These are phyloP conservation scores for Danaus chrysippus DNA, from an alignment of 2,888 invertebrate genomes.

Conservation along the genomic window DNA sequence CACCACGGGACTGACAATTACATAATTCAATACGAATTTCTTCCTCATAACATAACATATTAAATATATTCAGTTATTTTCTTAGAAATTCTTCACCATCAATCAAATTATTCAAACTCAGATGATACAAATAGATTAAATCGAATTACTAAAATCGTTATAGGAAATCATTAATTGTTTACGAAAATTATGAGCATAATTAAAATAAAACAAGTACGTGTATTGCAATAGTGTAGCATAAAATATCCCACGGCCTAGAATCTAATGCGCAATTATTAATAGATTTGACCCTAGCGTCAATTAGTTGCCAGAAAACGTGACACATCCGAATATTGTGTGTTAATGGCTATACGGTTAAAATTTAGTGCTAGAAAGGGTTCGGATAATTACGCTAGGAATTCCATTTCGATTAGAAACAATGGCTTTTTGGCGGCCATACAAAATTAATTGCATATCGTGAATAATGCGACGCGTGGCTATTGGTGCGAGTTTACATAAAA, in stretches of 20 bases:
- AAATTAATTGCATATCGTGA: conserved; percentile 35
- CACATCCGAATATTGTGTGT: conserved; percentile 46
- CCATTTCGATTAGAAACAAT: conserved; percentile 48
- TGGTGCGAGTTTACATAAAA: conserved; percentile 8
- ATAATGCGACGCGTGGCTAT: conserved; percentile 26
- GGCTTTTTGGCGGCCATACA: conserved; percentile 41
- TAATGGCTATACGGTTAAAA: conserved; percentile 49
- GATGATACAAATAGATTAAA: no score
- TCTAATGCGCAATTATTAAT: conserved; percentile 42
- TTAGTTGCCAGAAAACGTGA: conserved; percentile 45
- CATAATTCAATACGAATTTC: no score
- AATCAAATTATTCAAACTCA: no score
- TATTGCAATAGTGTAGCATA: conserved; percentile 13
- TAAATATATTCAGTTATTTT: no score
- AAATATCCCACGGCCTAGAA: conserved; percentile 32
- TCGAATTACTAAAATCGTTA: no score
- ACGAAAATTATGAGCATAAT: not conserved
- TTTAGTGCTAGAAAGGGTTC: conserved; percentile 50
- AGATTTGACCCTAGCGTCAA: conserved; percentile 46
- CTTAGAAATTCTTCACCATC: no score
- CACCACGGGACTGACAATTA: no score
- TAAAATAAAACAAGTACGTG: not conserved
- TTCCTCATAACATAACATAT: no score
- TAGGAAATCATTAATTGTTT: no score
- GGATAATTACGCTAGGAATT: conserved; percentile 54